Base-by-base conservation (phyloP, 2,113 vertebrate genomes). In the Nycticorax nycticorax region DNA sequence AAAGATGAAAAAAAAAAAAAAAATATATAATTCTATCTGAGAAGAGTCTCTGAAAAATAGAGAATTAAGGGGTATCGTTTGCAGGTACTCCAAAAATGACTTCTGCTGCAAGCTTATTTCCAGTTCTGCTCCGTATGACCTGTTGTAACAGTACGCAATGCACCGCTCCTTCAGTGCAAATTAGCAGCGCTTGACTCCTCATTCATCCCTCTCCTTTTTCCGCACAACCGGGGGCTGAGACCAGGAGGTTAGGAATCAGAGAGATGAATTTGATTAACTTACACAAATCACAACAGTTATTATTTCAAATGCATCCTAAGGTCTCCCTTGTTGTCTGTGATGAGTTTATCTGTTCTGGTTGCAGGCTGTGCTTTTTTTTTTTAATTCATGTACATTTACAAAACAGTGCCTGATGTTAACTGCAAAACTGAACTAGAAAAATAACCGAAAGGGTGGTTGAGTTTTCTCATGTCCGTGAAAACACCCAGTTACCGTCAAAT, bases 211-310 rank as follows among this genome's bases (percentile, higher is more conserved):
- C 43, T 59, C 83, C 41, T 14, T 20, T 6, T 47, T 66, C 28
- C 74, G 26, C 3, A 0, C 20, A 79, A 39, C 19, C 3, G 1
- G 8, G 2, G 4, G 23, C 1, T 59, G 19, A 79, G 10, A 79
- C 10, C 52, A 10, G 47, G n/a, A 43, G 41, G 47, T n/a, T 10
- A 75, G 24, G 13, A 72, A 47, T 26, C 23, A 8, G 30, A n/a
- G 12, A 32, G 5, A 68, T 13, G 5, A 20, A 39, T 55, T 37
- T 19, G 32, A 45, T 79, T 32, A 73, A 14, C 16, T 23, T 23
- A 22, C 24, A 37, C 22, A 63, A 7, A 75, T 10, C 12, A 47
- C 1, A 0, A 12, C 35, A 18, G 22, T 43, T 73, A 30, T 33
- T 52, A 21, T 69, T 75, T 72, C 16, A 43, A 35, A 1, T 8